Percentiles rank a stretch among this genome's conserved stretches.
Conservation (phyloP, 92 coral and sea anemone species). For the Palythoa grandis region DNA sequence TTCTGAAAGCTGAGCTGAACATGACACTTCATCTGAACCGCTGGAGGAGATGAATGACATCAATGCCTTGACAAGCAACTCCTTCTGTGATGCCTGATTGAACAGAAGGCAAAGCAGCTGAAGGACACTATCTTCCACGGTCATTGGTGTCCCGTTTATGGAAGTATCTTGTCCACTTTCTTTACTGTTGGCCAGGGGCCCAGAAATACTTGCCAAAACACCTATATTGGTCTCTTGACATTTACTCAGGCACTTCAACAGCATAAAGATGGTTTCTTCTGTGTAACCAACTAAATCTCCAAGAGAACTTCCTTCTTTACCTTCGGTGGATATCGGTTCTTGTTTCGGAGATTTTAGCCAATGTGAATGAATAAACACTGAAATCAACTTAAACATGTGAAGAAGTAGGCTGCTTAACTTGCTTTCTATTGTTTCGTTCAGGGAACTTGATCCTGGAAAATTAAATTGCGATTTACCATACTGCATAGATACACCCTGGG, state of each 20-base stretch:
- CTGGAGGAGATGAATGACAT: conserved; percentile 43
- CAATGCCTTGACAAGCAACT: conserved; percentile 53
- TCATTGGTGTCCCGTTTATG: conserved; percentile 65
- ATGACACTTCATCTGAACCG: neutral
- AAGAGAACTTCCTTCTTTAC: conserved; percentile 40
- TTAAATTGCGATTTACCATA: conserved; percentile 34
- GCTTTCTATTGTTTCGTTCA: conserved; percentile 31
- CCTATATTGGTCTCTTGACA: conserved; percentile 70
- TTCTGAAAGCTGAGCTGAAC: conserved; percentile 64
- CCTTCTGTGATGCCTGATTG: conserved; percentile 59
- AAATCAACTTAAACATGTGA: conserved; percentile 11
- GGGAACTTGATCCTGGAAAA: conserved; percentile 35
- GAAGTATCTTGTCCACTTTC: conserved; percentile 33
- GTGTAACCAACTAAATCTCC: conserved; percentile 51
- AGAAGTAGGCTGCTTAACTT: conserved; percentile 25
- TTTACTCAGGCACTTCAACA: conserved; percentile 79
- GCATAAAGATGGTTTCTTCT: conserved; percentile 58
- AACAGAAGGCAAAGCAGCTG: conserved; percentile 76
- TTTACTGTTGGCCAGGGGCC: conserved; percentile 47
- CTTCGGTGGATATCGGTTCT: conserved; percentile 22
- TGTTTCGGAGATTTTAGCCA: neutral
- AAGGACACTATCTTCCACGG: conserved; percentile 91
- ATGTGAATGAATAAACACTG: conserved; percentile 15
- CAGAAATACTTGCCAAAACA: conserved; percentile 47
- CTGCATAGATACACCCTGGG: conserved; percentile 30